Evolutionary conservation across 2,113 vertebrate genomes (phyloP).

Genomic region (Aegypius monachus): DNA sequence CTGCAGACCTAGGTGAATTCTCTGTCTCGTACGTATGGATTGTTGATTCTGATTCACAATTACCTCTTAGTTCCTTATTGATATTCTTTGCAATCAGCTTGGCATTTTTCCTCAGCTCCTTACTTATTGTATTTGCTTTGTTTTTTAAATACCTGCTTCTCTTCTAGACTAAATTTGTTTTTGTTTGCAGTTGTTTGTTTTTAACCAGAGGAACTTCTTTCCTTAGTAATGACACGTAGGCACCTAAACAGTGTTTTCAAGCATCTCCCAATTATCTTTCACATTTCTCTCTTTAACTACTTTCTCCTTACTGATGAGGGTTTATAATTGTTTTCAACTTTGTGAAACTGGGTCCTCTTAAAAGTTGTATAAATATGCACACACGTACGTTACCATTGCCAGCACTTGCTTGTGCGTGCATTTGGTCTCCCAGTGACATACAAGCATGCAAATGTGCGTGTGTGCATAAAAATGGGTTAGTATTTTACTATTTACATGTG

Average conservation of each 20-base stretch:
- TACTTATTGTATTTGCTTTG: constrained; percentile 14
- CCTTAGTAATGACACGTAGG: not conserved
- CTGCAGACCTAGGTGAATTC: constrained; percentile 14
- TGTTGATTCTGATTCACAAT: constrained; percentile 31
- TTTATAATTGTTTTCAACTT: not conserved
- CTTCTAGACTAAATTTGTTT: constrained; percentile 3
- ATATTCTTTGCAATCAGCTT: constrained; percentile 59
- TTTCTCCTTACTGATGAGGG: not conserved
- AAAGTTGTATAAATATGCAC: not conserved
- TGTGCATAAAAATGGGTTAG: not conserved
- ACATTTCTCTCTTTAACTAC: not conserved
- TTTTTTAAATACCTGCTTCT: constrained; percentile 18
- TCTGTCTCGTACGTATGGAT: not conserved
- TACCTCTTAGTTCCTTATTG: constrained; percentile 33
- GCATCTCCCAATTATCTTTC: not conserved
- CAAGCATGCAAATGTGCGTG: rapidly evolving
- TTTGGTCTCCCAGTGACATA: not conserved
- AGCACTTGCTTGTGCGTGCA: not conserved
- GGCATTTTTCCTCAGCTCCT: constrained; percentile 18
- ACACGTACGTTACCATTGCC: rapidly evolving
- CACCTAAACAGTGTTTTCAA: not conserved
- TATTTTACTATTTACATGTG: not conserved
- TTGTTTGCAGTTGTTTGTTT: constrained; percentile 42
- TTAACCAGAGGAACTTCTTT: not conserved
- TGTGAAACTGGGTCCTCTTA: not conserved